phyloP scores from a whole-genome alignment of 2,113 vertebrate genomes.

The Lathamus discolor region DNA sequence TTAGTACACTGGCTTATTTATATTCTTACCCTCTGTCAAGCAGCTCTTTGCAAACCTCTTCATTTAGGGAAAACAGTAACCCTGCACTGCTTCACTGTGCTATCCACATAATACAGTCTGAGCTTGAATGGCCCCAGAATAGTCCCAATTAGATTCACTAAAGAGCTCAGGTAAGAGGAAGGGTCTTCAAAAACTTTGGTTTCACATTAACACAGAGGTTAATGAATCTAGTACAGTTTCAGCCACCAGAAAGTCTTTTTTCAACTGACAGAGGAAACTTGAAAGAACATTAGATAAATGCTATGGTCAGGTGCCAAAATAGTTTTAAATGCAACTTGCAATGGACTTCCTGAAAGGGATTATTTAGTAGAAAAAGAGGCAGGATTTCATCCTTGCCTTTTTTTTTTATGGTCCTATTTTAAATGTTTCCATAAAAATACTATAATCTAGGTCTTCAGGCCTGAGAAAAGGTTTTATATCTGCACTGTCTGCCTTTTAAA shows the following conservation, averaged over 20 bases:
- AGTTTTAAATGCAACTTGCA: background rate
- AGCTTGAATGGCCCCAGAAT: background rate
- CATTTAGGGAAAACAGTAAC: background rate
- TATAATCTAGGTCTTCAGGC: background rate
- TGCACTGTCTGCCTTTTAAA: slow-evolving; percentile 36
- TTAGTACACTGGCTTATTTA: background rate
- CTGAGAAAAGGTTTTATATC: slow-evolving; percentile 28
- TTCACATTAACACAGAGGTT: background rate
- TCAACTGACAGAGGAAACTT: background rate
- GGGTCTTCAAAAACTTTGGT: background rate
- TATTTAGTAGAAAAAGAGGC: background rate
- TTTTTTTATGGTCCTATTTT: slow-evolving; percentile 3
- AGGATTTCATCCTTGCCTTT: background rate
- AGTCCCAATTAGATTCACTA: background rate
- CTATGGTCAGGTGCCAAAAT: background rate
- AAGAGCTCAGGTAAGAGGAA: background rate
- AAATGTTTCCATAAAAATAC: slow-evolving; percentile 17
- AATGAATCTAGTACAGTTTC: background rate
- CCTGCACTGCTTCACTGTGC: background rate
- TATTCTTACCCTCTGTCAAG: background rate
- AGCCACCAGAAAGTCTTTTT: background rate
- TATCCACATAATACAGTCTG: background rate
- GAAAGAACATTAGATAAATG: background rate
- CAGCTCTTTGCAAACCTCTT: background rate
- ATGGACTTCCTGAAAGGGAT: background rate